Percentiles rank a stretch among this genome's conserved stretches.
Conservation (phyloP, 1,140 invertebrate genomes). For the Drosophila nasuta region DNA sequence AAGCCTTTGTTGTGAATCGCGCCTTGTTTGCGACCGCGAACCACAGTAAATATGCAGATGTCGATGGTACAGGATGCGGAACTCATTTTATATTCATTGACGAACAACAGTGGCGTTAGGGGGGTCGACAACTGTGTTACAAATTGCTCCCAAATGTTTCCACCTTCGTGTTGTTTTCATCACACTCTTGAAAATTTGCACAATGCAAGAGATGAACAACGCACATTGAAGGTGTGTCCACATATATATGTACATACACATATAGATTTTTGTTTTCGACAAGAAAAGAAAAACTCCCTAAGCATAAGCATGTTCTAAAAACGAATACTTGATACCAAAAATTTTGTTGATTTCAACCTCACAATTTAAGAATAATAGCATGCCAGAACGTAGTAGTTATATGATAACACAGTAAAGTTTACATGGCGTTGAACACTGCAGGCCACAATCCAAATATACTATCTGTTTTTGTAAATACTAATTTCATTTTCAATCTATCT, state of each 20-base stretch:
- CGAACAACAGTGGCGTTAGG: constrained; percentile 19
- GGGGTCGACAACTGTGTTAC: constrained; percentile 8
- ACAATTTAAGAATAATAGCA: too few relatives aligned
- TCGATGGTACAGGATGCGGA: neutral
- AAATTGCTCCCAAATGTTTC: constrained; percentile 35
- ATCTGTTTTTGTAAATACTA: too few relatives aligned
- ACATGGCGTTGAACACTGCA: too few relatives aligned
- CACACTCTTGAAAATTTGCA: constrained; percentile 12
- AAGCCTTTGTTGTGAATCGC: constrained; percentile 39
- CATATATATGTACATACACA: neutral
- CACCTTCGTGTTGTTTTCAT: constrained; percentile 5
- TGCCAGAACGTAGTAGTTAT: too few relatives aligned
- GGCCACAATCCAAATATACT: too few relatives aligned
- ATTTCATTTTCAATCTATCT: too few relatives aligned
- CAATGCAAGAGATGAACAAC: constrained; percentile 17
- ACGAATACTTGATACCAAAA: too few relatives aligned
- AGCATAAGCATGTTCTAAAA: neutral
- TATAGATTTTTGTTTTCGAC: constrained; percentile 4
- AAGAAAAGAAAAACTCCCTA: neutral
- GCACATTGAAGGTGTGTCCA: neutral
- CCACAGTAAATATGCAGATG: constrained; percentile 23
- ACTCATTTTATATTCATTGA: constrained; percentile 66
- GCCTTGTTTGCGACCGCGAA: constrained; percentile 42
- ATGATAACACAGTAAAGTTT: too few relatives aligned
- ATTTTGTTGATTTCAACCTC: too few relatives aligned